Evolutionary conservation across 2,797 vertebrate species (phyloP), one percentile per base, ranked within the genome.

Genomic region (Luscinia megarhynchos): DNA sequence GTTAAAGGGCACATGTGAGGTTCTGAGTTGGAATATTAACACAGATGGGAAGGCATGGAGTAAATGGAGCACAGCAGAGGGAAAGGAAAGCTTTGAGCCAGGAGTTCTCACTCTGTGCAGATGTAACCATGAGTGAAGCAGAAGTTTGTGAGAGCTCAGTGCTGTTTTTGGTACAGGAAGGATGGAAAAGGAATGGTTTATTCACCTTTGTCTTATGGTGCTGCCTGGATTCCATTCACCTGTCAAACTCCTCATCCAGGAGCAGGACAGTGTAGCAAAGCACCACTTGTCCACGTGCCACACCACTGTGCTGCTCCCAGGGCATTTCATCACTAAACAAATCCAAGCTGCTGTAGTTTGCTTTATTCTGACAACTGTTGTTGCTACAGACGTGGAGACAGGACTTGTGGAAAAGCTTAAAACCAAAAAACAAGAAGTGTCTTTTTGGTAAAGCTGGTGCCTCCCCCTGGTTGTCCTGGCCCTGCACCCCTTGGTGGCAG

Each of bases 1-100:
- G 27, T 5, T 26, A 15, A 61, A 48, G 15, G 51, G 36, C 3
- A 5, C 10, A 1, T 1, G 0, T 24, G 15, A 29, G 27, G 20
- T 15, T 41, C 69, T 6, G 30, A 40, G 15, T 26, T 10, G 6
- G 54, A 54, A 36, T 12, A 12, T 36, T n/a, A 3, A 24, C 3
- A 2, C 12, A 14, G 41, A 5, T 32, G 14, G 48, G 50, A 40
- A 38, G 38, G n/a, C 6, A 2, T 3, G 10, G 15, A 27, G 23
- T 24, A 46, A 43, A 38, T 2, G 15, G 50, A 77, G 67, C 5
- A 1, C 10, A 26, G 6, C 4, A 51, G 57, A 45, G 61, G 54
- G 64, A 40, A 51, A 41, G 50, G 46, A 43, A 75, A 17, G 78
- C 46, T 58, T 74, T 23, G 66, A 72, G 34, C 26, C 24, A 7